phyloP scores from a whole-genome alignment of 1,140 invertebrate genomes.

The Brachionus paranguensis region DNA sequence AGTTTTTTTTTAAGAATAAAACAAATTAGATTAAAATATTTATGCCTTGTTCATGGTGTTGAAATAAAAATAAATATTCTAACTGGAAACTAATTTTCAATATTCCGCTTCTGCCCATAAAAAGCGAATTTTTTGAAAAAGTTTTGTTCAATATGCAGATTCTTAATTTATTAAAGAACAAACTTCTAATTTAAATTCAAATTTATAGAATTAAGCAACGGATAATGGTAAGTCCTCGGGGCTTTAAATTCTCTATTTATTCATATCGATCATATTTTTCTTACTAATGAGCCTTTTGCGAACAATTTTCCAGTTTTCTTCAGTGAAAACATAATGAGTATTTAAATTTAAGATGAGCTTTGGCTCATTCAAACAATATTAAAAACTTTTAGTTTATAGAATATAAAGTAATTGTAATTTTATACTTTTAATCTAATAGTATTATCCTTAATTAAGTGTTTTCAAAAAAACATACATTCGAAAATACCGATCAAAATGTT shows the following conservation, averaged over 20 bases:
- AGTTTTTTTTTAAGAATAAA: background rate
- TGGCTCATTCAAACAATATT: background rate
- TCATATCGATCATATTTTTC: background rate
- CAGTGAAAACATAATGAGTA: background rate
- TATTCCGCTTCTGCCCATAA: background rate
- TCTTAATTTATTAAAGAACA: background rate
- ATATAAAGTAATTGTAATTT: background rate
- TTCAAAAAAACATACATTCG: background rate
- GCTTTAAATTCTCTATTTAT: background rate
- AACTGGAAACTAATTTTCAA: background rate
- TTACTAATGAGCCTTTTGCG: background rate
- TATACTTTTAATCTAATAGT: background rate
- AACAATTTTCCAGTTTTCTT: background rate
- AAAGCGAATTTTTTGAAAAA: background rate
- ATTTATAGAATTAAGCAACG: background rate
- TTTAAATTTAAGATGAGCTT: background rate
- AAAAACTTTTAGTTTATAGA: background rate
- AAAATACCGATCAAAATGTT: background rate
- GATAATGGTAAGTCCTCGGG: background rate
- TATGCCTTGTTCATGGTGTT: background rate
- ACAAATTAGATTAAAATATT: background rate
- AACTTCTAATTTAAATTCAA: background rate
- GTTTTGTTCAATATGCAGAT: background rate
- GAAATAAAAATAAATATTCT: constrained; percentile 10
- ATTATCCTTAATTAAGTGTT: background rate